A percentile compares a stretch with the other conserved stretches of the same genome.
Evolutionary conservation across 92 coral and sea anemone genomes (phyloP).

Genomic region (Nematostella vectensis): DNA sequence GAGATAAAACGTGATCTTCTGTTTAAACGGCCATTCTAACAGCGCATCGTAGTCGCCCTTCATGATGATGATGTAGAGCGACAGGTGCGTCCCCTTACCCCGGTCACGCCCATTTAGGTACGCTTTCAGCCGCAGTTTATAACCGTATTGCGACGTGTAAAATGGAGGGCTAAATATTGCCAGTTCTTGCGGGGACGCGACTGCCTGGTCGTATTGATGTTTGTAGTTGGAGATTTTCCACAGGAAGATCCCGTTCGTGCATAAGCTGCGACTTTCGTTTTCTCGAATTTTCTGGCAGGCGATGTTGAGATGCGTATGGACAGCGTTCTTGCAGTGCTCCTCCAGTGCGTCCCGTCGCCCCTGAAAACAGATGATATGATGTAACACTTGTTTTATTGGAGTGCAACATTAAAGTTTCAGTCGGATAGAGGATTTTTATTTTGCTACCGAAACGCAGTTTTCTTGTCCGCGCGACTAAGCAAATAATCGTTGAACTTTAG

Average conservation of each 20-base stretch:
- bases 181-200: slow-evolving; percentile 74
- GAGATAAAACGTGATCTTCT: slow-evolving; percentile 87
- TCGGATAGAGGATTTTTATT: too few species aligned
- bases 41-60: slow-evolving; percentile 91
- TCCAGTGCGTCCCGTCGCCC: slow-evolving; percentile 80
- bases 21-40: slow-evolving; percentile 97
- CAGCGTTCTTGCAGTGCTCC: slow-evolving; percentile 74
- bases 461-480: not conserved
- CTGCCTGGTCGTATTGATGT: slow-evolving; percentile 75
- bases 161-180: slow-evolving; percentile 96
- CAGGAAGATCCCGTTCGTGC: slow-evolving; percentile 76
- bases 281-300: slow-evolving; percentile 89
- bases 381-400: not conserved
- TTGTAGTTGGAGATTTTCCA: slow-evolving; percentile 87
- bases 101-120: slow-evolving; percentile 94
- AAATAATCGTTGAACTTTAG: not conserved
- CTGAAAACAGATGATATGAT: slow-evolving; percentile 17
- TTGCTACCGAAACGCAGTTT: too few species aligned
- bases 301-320: slow-evolving; percentile 80
- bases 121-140: slow-evolving; percentile 86
- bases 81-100: slow-evolving; percentile 84
- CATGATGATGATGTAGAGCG: slow-evolving; percentile 93
- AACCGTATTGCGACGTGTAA: slow-evolving; percentile 90
- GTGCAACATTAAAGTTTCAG: too few species aligned
- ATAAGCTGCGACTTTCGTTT: slow-evolving; percentile 90